These are phyloP conservation scores for Penaeus indicus DNA, from an alignment of 1,140 invertebrate genomes.

Conservation along the genomic window DNA sequence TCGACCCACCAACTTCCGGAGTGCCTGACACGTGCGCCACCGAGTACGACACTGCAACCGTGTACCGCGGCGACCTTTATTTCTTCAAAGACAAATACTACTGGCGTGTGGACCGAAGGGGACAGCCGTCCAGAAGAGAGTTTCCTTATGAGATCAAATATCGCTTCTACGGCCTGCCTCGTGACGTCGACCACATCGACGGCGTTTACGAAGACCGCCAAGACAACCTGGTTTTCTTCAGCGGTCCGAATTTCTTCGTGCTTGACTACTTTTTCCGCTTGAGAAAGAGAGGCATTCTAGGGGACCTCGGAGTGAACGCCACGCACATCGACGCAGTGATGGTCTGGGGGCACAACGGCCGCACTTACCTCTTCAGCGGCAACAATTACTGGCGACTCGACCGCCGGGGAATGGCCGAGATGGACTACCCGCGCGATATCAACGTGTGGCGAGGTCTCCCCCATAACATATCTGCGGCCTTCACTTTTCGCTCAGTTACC, in stretches of 20 bases:
- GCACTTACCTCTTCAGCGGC: constrained; percentile 78
- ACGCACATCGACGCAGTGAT: constrained; percentile 81
- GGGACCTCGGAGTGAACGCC: constrained; percentile 77
- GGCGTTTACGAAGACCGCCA: constrained; percentile 33
- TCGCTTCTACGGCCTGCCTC: constrained; percentile 12
- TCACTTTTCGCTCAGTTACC: constrained; percentile 77
- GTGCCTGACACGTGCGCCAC: constrained; percentile 67
- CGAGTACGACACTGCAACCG: constrained; percentile 71
- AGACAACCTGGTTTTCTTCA: constrained; percentile 37
- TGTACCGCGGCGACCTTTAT: constrained; percentile 72
- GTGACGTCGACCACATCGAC: constrained; percentile 27
- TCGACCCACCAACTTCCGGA: background rate
- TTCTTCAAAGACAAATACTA: constrained; percentile 73
- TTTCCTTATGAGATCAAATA: constrained; percentile 78
- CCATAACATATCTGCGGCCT: constrained; percentile 72
- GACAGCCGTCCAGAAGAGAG: background rate
- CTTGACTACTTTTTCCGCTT: constrained; percentile 78
- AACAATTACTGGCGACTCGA: constrained; percentile 88
- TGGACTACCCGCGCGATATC: constrained; percentile 75
- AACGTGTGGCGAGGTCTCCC: constrained; percentile 74
- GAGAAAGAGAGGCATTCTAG: constrained; percentile 86
- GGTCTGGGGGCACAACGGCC: constrained; percentile 84
- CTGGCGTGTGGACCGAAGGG: constrained; percentile 69
- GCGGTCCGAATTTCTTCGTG: constrained; percentile 16
- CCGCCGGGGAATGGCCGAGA: constrained; percentile 69